Base-by-base conservation (phyloP, 2,888 invertebrate genomes). In the Xylota sylvarum region DNA sequence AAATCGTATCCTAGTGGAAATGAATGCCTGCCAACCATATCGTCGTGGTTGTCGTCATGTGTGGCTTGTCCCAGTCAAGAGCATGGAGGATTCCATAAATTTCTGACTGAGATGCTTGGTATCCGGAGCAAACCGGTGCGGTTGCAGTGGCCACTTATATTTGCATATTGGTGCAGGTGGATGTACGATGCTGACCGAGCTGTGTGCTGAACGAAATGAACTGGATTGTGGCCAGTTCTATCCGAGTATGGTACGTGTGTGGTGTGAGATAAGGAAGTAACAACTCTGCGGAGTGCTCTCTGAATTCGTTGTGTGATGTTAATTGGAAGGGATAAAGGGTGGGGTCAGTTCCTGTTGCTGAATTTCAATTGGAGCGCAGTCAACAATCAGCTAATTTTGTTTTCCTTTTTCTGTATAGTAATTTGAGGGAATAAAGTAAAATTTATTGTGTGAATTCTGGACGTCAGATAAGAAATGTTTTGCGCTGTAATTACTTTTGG, bases 161-260 rank as follows among this genome's bases (percentile, higher is more conserved):
- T 46, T 73, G 37, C 83, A 60, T 58, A 46, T 30, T 17, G 52
- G 35, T 30, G 27, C 7, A 27, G 30, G 50, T 43, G 43, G 17
- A 14, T 19, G 4, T 52, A 2, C 43, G 48, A 9, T 35, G 48
- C 23, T 65, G 43, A 27, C 10, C 32, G 2, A 40, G 10, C 30
- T 32, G 67, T 5, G 14, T 23, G 5, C 14, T 52, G 32, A 32
- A 56, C 48, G 30, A 48, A 64, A 43, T 58, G 50, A 77, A 73
- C 60, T 67, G 72, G 65, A 79, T 67, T 76, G 76, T 69, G 81
- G 79, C 30, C 62, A 65, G 62, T 62, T 78, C 43, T 46, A 60
- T 60, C 72, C 56, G 30, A 37, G 65, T 50, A 62, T 58, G 32
- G 65, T 5, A 23, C 40, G 12, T 74, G 30, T 67, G 30, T 23